Conservation (phyloP, 2,113 vertebrate genomes). For the Arothron firmamentum region DNA sequence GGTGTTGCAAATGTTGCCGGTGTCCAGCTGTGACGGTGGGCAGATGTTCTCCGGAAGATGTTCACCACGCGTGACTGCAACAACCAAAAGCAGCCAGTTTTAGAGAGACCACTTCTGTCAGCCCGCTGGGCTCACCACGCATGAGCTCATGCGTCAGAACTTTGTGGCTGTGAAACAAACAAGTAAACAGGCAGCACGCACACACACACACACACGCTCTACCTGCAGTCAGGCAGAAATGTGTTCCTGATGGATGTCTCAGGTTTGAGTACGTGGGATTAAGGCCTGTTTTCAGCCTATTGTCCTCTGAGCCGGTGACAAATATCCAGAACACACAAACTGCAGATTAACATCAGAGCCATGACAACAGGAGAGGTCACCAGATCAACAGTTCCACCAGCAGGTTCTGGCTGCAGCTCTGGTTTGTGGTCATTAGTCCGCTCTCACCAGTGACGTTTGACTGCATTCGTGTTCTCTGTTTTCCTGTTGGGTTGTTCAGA, state of each 20-base stretch:
- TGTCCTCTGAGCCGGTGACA: background rate
- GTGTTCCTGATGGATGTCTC: too few relatives aligned
- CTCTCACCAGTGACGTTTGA: too few relatives aligned
- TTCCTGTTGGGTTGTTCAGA: too few relatives aligned
- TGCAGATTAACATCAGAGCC: background rate
- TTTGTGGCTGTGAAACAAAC: conserved; percentile 50
- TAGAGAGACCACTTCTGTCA: conserved; percentile 14
- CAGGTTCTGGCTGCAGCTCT: background rate
- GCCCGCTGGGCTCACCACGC: conserved; percentile 19
- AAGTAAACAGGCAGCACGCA: background rate
- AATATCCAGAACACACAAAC: background rate
- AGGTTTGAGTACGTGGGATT: too few relatives aligned
- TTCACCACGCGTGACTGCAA: background rate
- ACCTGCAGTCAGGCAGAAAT: background rate
- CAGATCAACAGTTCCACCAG: too few relatives aligned
- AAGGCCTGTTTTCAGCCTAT: background rate
- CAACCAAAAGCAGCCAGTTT: too few relatives aligned
- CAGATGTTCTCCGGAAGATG: conserved; percentile 69
- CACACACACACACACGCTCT: conserved; percentile 22
- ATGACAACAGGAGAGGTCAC: background rate
- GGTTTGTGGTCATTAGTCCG: background rate
- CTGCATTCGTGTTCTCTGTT: too few relatives aligned
- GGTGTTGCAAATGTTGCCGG: conserved; percentile 69
- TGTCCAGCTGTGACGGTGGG: conserved; percentile 35
- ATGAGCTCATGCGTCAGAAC: conserved; percentile 43